Evolutionary conservation across 2,888 invertebrate species (phyloP).

Genomic region (Drosophila robusta): DNA sequence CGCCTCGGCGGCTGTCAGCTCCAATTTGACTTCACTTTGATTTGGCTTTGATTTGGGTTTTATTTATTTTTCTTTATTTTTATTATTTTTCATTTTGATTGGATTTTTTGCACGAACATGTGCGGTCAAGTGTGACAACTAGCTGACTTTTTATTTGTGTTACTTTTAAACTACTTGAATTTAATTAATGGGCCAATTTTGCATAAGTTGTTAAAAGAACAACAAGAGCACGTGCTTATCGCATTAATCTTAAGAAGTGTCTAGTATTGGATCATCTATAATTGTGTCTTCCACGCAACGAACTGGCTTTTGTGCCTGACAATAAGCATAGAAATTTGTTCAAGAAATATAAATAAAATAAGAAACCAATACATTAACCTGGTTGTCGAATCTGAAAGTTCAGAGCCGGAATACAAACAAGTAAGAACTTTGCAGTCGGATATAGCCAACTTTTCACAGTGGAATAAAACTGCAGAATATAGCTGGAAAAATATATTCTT

Average conservation of each 20-base stretch:
- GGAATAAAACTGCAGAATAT: too few species aligned
- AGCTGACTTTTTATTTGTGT: slow-evolving; percentile 12
- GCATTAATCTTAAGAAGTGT: background rate
- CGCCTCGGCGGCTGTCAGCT: slow-evolving; percentile 29
- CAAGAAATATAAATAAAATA: background rate
- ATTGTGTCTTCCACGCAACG: background rate
- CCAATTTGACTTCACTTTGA: background rate
- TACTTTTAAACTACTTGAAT: slow-evolving; percentile 10
- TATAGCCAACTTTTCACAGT: too few species aligned
- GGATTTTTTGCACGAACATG: slow-evolving; percentile 1
- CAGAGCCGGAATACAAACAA: too few species aligned
- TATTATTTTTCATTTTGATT: slow-evolving; percentile 1
- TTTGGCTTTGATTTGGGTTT: slow-evolving; percentile 19
- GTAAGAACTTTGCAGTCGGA: too few species aligned
- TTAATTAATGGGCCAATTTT: slow-evolving; percentile 26
- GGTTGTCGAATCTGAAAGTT: background rate
- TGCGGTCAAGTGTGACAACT: slow-evolving; percentile 19
- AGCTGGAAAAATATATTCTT: too few species aligned
- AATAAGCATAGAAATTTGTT: background rate
- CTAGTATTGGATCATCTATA: background rate
- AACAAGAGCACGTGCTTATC: background rate
- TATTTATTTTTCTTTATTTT: slow-evolving; percentile 3
- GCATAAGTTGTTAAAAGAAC: slow-evolving; percentile 8
- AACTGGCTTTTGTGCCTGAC: background rate
- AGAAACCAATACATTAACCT: background rate